Evolutionary conservation across 2,113 vertebrate genomes (phyloP), one percentile per base, ranked within the genome.

Genomic region (Tympanuchus pallidicinctus): DNA sequence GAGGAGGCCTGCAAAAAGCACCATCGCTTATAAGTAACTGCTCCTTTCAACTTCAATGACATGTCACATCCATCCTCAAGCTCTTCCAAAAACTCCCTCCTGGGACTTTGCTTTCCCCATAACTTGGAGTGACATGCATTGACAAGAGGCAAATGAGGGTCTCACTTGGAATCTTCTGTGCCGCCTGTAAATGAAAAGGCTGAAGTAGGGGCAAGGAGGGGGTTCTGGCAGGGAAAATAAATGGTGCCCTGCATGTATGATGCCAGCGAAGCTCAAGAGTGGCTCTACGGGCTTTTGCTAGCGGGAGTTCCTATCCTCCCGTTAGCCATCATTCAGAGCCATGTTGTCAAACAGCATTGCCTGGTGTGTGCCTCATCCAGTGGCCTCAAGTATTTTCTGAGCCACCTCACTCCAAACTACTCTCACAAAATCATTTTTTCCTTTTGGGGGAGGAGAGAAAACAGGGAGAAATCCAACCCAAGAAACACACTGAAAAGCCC

Each of bases 21-120:
- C 85, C 66, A 16, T 90, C 12, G 18, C 88, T 97, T 91, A 82
- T 95, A 97, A 97, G 91, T 94, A 96, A 97, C 96, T 94, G 95
- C 93, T 95, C 93, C 95, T 98, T 98, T 97, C 97, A 97, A 70
- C 92, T 97, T 95, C 97, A 96, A 82, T 97, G 96, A 96, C 96
- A 91, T 63, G 82, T 95, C 85, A 54, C 89, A 97, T 97, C 97
- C 94, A 96, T 97, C 93, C 97, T 96, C 95, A 94, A 96, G 90
- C 91, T 93, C 95, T 88, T 92, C 89, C 92, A 95, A 96, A 97
- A 96, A 89, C 78, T 93, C 92, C 87, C 95, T 96, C 93, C 70
- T 91, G 96, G 95, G 95, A 96, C 87, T 76, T 67, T 30, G 42
- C 87, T 61, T 91, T 94, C 40, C 90, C 88, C 30, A 6, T 96